Evolutionary conservation across 2,113 vertebrate species (phyloP).

Genomic region (Rhinoptilus africanus): DNA sequence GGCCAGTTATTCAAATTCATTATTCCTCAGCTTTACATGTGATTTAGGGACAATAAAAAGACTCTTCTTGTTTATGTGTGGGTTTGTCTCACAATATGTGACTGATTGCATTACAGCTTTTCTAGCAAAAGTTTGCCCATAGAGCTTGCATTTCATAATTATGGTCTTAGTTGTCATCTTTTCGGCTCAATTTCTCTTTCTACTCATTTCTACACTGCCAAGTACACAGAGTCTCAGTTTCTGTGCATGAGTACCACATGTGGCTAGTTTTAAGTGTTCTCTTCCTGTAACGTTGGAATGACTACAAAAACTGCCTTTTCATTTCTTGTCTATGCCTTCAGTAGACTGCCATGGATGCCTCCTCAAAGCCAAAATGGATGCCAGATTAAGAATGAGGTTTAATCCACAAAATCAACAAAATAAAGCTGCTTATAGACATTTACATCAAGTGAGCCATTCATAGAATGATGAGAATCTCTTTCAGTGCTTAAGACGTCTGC

Average conservation of each 20-base stretch:
- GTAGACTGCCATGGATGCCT: not conserved
- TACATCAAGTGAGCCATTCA: not conserved
- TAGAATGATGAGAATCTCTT: not conserved
- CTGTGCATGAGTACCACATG: not conserved
- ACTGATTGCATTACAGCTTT: not conserved
- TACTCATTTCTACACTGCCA: not conserved
- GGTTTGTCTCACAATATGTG: not conserved
- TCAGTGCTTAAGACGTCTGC: not conserved
- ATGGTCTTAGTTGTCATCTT: not conserved
- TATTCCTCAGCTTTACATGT: not conserved
- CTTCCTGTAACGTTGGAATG: not conserved
- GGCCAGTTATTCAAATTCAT: not conserved
- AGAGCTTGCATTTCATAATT: not conserved
- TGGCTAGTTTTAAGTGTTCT: not conserved
- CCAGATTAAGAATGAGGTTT: not conserved
- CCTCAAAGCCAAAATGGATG: not conserved
- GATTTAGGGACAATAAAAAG: not conserved
- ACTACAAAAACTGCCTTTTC: not conserved
- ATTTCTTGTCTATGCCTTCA: not conserved
- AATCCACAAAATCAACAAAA: conserved; percentile 38
- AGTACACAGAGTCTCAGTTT: not conserved
- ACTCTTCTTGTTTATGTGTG: not conserved
- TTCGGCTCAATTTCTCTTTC: not conserved
- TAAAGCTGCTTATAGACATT: not conserved
- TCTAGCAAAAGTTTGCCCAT: not conserved